Conservation (phyloP, 2,797 vertebrate genomes). For the Vireo griseus region DNA sequence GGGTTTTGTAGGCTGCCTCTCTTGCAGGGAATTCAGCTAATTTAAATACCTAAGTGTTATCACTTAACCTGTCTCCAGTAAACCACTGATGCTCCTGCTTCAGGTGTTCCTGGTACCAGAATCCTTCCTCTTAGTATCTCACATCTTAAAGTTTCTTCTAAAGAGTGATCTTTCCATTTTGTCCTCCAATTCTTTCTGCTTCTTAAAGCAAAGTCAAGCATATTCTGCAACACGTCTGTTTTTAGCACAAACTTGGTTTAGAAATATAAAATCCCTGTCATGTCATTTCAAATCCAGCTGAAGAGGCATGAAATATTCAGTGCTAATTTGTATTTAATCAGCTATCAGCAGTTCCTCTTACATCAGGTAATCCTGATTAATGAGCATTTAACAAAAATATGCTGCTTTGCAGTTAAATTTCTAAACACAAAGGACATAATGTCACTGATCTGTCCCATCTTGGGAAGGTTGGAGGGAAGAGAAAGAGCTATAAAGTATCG, state of each 20-base stretch:
- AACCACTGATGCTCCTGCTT: neutral
- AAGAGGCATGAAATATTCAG: conserved; percentile 1
- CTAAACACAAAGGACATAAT: neutral
- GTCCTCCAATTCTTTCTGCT: neutral
- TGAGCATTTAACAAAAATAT: neutral
- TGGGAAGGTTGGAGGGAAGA: neutral
- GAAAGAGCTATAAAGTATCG: rapidly evolving
- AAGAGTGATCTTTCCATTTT: neutral
- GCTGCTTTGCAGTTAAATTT: neutral
- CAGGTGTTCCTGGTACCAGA: neutral
- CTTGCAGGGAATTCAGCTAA: neutral
- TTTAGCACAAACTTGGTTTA: neutral
- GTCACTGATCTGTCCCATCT: neutral
- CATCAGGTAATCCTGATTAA: conserved; percentile 4
- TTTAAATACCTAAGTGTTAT: neutral
- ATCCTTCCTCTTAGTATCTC: neutral
- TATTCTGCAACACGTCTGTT: neutral
- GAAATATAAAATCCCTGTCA: neutral
- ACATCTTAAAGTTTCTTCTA: neutral
- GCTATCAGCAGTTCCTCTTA: neutral
- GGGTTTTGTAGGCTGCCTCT: neutral
- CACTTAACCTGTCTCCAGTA: neutral
- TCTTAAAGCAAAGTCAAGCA: neutral
- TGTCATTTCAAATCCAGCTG: neutral
- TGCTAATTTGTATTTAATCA: neutral